phyloP scores from a whole-genome alignment of 2,797 vertebrate species.

The Hippoglossus hippoglossus region DNA sequence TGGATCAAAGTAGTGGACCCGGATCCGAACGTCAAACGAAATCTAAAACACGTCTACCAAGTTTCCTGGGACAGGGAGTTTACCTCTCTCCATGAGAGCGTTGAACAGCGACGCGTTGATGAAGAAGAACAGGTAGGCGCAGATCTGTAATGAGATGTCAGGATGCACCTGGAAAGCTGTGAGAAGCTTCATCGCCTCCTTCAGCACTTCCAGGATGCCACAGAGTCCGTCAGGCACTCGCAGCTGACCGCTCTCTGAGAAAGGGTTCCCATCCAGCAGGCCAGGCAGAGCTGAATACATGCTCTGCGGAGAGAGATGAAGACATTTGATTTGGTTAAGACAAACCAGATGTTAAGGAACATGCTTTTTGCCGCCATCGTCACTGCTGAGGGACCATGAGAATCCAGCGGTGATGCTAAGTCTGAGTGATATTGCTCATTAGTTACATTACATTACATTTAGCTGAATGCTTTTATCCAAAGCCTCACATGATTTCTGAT shows the following conservation, averaged over 20 bases:
- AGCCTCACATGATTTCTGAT: too few relatives aligned
- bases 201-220: constrained; percentile 79
- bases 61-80: neutral
- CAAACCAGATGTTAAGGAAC: neutral
- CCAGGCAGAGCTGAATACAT: constrained; percentile 82
- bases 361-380: too few relatives aligned
- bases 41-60: neutral
- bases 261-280: constrained; percentile 86
- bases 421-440: too few relatives aligned
- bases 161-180: constrained; percentile 81
- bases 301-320: constrained; percentile 65
- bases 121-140: constrained; percentile 88
- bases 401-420: too few relatives aligned
- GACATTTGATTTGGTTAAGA: neutral
- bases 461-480: too few relatives aligned
- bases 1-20: too few relatives aligned
- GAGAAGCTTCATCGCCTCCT: constrained; percentile 81
- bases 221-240: constrained; percentile 74
- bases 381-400: neutral
- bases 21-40: too few relatives aligned
- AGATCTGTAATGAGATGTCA: constrained; percentile 83
- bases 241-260: constrained; percentile 81
- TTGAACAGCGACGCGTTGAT: constrained; percentile 88
- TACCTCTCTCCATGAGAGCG: constrained; percentile 87
- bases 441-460: too few relatives aligned